Evolutionary conservation across 23 tunicate species (phyloP), one percentile per base, ranked within the genome.

Genomic region (Ascidia mentula): DNA sequence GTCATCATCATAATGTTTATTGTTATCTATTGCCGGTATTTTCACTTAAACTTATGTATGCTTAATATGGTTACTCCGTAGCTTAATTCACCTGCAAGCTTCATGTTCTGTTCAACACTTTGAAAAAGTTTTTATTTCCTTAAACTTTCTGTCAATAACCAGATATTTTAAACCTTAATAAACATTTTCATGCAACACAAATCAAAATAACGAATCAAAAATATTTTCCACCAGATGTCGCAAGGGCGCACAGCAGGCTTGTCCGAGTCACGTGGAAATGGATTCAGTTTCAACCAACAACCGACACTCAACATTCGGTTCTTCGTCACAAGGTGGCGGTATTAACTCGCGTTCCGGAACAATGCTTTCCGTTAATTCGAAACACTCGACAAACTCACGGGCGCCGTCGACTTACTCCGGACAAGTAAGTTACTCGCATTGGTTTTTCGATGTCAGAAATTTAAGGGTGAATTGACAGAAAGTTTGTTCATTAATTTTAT

Each of bases 341-440:
- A 76, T 84, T 1, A 77, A 71, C 38, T 85, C 96, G 30, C 80
- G 96, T 45, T 91, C 97, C 12, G 89, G 83, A 32, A 91, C 97
- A 34, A 31, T 91, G 71, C 78, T 85, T 34, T 91, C 97, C 31
- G 70, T 81, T 45, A 82, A 92, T 20, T 87, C 97, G 7, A 72
- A 71, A 18, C 82, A 82, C 40, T 92, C 97, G 18, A 38, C 71
- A 2, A 76, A 85, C 42, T 91, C 97, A 26, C 45, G 90, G 73
- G 86, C 90, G 36, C 87, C 97, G 4, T 91, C 97, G 9, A 86
- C 83, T n/a, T 45, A 86, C 59, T 85, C 89, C 15, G 81, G 59
- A 20, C 90, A 85, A 80, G 90, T 91, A n/a, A n/a, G n/a, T n/a
- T n/a, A n/a, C n/a, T n/a, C n/a, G n/a, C n/a, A n/a, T n/a, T n/a